Evolutionary conservation across 2,113 vertebrate genomes (phyloP).

Genomic region (Tamias sibiricus): DNA sequence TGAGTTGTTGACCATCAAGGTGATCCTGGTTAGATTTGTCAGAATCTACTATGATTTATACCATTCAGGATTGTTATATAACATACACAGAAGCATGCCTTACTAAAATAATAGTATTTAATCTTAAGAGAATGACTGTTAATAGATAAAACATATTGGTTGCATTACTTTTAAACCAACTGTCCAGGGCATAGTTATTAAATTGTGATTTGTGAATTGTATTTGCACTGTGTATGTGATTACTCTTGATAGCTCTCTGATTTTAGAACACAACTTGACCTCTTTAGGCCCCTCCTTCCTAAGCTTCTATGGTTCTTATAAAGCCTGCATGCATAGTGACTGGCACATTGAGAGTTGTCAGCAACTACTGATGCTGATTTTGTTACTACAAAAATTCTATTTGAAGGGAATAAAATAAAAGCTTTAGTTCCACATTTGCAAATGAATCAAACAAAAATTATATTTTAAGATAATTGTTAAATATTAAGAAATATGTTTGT

Average conservation of each 20-base stretch:
- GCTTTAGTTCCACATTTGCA: not conserved
- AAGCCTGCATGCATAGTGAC: not conserved
- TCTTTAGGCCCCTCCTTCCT: not conserved
- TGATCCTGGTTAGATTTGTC: not conserved
- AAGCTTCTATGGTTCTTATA: not conserved
- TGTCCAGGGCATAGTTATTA: not conserved
- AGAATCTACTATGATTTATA: not conserved
- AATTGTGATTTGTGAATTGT: not conserved
- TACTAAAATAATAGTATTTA: not conserved
- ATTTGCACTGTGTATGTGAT: not conserved
- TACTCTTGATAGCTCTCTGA: not conserved
- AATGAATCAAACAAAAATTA: not conserved
- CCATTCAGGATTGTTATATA: not conserved
- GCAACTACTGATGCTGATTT: constrained; percentile 2
- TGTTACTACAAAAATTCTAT: not conserved
- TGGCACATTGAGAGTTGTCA: not conserved
- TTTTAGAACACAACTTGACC: not conserved
- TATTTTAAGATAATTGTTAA: not conserved
- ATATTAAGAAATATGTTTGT: not conserved
- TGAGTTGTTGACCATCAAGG: not conserved
- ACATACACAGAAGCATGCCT: not conserved
- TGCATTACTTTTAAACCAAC: not conserved
- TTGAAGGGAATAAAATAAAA: not conserved
- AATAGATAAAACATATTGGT: not conserved
- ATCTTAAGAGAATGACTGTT: not conserved